Conservation (phyloP, 2,797 vertebrate species). For the Sciurus vulgaris region DNA sequence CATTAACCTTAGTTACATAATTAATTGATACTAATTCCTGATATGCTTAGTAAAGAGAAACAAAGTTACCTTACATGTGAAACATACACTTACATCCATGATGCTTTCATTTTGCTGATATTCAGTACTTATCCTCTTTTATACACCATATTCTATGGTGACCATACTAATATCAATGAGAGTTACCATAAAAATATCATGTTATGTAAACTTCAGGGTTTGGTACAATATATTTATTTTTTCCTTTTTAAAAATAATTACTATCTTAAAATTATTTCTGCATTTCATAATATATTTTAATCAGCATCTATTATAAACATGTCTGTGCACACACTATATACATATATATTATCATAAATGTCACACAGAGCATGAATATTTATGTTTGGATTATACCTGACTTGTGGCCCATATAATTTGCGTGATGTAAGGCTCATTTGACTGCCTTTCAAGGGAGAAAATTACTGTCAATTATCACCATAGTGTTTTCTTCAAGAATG, state of each 20-base stretch:
- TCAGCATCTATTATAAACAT: slow-evolving; percentile 44
- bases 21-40: slow-evolving; percentile 56
- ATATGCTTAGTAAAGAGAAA: slow-evolving; percentile 17
- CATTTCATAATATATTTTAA: slow-evolving; percentile 38
- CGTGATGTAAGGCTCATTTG: slow-evolving; percentile 47
- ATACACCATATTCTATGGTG: background rate
- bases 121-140: background rate
- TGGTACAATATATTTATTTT: background rate
- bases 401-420: background rate
- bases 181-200: slow-evolving; percentile 24
- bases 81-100: background rate
- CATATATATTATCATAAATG: slow-evolving; percentile 26
- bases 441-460: slow-evolving; percentile 49
- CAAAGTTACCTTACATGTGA: slow-evolving; percentile 23
- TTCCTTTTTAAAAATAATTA: slow-evolving; percentile 34
- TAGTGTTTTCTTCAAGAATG: background rate
- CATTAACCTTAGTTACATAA: slow-evolving; percentile 8
- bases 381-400: background rate
- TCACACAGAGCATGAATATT: background rate
- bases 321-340: background rate
- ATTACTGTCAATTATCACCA: slow-evolving; percentile 16
- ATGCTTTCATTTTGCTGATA: background rate
- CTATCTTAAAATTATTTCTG: background rate
- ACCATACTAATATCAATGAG: background rate
- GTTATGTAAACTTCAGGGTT: slow-evolving; percentile 1